Conservation (phyloP, 2,797 vertebrate genomes). For the Ceyx erithaca region DNA sequence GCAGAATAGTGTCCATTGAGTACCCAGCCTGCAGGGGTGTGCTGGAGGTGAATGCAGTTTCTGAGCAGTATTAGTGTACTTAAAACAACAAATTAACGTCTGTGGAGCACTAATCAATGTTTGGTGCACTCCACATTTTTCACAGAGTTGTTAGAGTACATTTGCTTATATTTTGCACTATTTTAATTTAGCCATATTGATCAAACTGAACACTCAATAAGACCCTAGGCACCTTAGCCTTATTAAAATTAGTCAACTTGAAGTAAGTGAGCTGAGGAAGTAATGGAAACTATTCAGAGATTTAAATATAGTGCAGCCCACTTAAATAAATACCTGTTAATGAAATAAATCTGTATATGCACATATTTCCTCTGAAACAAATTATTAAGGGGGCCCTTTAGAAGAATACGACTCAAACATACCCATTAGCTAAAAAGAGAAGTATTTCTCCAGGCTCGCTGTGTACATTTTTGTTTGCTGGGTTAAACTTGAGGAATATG, state of each 20-base stretch:
- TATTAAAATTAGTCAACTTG: constrained; percentile 87
- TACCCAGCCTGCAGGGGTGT: neutral
- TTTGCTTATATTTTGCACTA: constrained; percentile 86
- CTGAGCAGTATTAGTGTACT: constrained; percentile 38
- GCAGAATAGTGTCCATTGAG: neutral
- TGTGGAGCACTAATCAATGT: constrained; percentile 76
- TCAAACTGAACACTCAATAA: constrained; percentile 84
- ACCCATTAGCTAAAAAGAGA: constrained; percentile 46
- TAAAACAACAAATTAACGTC: constrained; percentile 55
- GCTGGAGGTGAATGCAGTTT: neutral
- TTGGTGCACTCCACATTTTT: constrained; percentile 77
- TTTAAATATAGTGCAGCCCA: constrained; percentile 79
- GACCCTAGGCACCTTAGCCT: constrained; percentile 82
- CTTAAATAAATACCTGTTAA: constrained; percentile 85
- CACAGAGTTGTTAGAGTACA: constrained; percentile 82
- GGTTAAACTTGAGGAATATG: constrained; percentile 36
- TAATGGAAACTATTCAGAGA: constrained; percentile 81
- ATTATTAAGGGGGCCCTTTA: constrained; percentile 66
- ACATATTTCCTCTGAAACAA: constrained; percentile 77
- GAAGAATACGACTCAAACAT: constrained; percentile 40
- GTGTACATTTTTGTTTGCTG: neutral
- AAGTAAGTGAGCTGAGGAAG: constrained; percentile 80
- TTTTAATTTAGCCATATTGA: constrained; percentile 86
- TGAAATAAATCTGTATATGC: constrained; percentile 82
- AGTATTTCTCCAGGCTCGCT: constrained; percentile 25